Evolutionary conservation across 2,888 invertebrate species (phyloP).

Genomic region (Tetheella fluctuosa): DNA sequence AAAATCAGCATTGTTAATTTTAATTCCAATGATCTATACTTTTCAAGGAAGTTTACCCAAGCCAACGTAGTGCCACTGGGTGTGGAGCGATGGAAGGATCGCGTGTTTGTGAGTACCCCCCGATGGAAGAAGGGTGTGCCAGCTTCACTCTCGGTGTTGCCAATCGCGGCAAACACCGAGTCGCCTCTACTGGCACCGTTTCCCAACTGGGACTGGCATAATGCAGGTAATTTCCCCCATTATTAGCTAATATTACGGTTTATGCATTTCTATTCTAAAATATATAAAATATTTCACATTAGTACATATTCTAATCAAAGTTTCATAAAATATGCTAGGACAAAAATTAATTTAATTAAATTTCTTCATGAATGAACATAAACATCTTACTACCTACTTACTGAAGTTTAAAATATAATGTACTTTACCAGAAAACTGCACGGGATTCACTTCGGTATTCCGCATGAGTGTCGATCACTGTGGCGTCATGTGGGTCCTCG

Average conservation of each 20-base stretch:
- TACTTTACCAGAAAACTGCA: conserved; percentile 66
- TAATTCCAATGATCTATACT: background rate
- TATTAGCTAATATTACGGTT: background rate
- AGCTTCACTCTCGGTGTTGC: conserved; percentile 87
- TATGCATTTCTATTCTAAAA: background rate
- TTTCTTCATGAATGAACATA: too few species aligned
- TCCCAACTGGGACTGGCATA: conserved; percentile 90
- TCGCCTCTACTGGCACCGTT: conserved; percentile 88
- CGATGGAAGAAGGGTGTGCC: conserved; percentile 91
- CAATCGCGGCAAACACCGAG: conserved; percentile 77
- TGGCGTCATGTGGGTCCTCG: conserved; percentile 91
- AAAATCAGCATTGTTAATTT: background rate
- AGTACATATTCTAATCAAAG: too few species aligned
- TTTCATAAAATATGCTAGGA: too few species aligned
- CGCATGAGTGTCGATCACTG: conserved; percentile 91
- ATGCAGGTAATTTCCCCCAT: conserved; percentile 55
- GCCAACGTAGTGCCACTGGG: conserved; percentile 89
- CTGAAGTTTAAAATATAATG: too few species aligned
- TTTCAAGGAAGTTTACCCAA: conserved; percentile 85
- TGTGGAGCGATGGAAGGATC: conserved; percentile 87
- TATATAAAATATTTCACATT: background rate
- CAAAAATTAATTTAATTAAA: too few species aligned
- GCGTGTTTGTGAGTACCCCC: conserved; percentile 90
- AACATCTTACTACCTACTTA: background rate
- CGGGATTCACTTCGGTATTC: conserved; percentile 90